phyloP scores from a whole-genome alignment of 2,113 vertebrate genomes.

The Oncorhynchus clarkii region DNA sequence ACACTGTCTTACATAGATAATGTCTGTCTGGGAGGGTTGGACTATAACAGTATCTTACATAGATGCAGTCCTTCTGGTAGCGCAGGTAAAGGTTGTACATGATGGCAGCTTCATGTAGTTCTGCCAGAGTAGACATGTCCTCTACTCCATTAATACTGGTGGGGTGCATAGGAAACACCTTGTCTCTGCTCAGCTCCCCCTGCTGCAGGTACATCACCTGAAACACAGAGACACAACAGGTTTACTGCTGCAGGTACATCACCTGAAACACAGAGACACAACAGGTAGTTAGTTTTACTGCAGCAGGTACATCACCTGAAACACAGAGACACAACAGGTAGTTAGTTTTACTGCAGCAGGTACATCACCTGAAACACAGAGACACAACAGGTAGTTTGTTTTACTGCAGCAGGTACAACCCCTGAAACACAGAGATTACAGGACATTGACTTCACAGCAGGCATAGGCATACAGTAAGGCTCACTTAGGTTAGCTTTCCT shows the following conservation, averaged over 20 bases:
- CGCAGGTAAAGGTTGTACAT: slow-evolving; percentile 87
- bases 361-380: too few relatives aligned
- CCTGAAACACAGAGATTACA: too few relatives aligned
- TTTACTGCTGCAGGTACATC: too few relatives aligned
- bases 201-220: slow-evolving; percentile 75
- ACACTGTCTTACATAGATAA: too few relatives aligned
- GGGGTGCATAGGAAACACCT: slow-evolving; percentile 80
- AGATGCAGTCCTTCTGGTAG: slow-evolving; percentile 83
- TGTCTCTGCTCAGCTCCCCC: slow-evolving; percentile 72
- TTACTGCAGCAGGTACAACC: too few relatives aligned
- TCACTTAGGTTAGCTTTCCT: too few relatives aligned
- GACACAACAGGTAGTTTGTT: too few relatives aligned
- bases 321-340: slow-evolving; percentile 3
- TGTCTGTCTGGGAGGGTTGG: too few relatives aligned
- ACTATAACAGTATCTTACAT: slow-evolving; percentile 67
- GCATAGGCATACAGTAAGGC: too few relatives aligned
- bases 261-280: slow-evolving; percentile 27
- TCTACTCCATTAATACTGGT: slow-evolving; percentile 82
- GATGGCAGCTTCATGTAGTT: slow-evolving; percentile 88
- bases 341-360: not conserved
- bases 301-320: not conserved
- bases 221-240: slow-evolving; percentile 17
- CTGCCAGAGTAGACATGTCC: slow-evolving; percentile 86
- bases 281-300: slow-evolving; percentile 11
- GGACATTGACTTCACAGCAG: too few relatives aligned